Evolutionary conservation across 2,113 vertebrate species (phyloP).

Genomic region (Enhydra lutris): DNA sequence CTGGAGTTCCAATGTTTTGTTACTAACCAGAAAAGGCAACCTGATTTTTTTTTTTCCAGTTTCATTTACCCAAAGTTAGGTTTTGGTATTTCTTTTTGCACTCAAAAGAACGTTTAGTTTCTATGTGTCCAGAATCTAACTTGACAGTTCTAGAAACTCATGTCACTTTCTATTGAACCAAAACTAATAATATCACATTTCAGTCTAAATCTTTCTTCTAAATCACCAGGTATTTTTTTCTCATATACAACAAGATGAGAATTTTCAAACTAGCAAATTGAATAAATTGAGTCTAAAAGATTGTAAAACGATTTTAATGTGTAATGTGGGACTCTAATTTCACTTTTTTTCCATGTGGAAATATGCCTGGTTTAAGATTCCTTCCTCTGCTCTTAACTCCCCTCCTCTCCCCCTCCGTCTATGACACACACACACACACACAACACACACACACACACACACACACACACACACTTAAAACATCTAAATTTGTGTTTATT

Average conservation of each 20-base stretch:
- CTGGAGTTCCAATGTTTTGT: neutral
- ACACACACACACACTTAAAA: neutral
- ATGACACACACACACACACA: neutral
- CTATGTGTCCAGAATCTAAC: neutral
- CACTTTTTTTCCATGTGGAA: neutral
- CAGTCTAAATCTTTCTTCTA: neutral
- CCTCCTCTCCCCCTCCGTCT: neutral
- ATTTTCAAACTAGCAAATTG: neutral
- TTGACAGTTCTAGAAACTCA: neutral
- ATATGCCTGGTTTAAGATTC: neutral
- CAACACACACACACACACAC: neutral
- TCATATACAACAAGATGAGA: neutral
- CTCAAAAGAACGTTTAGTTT: neutral
- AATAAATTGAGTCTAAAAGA: neutral
- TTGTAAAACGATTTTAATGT: neutral
- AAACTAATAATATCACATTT: neutral
- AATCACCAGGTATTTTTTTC: neutral
- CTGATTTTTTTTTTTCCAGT: neutral
- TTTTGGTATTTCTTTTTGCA: neutral
- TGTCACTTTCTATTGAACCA: slow-evolving; percentile 18
- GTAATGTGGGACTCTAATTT: neutral
- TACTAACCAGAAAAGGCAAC: neutral
- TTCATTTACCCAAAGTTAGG: neutral
- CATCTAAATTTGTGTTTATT: neutral
- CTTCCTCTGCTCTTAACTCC: neutral